phyloP scores from a whole-genome alignment of 37 sponge, comb jelly and placozoan genomes.

The Theonella swinhoei region DNA sequence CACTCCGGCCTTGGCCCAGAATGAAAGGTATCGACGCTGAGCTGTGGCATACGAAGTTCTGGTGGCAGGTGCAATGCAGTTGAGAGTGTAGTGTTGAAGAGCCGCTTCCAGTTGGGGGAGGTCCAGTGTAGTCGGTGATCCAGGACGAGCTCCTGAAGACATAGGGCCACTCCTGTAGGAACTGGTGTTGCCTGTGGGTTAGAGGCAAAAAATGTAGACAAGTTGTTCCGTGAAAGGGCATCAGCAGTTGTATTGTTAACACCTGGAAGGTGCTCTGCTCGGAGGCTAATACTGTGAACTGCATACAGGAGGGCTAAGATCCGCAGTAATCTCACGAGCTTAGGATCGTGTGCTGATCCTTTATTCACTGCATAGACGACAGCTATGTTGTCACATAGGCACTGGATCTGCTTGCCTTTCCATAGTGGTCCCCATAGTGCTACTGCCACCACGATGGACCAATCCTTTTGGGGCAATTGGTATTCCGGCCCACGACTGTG shows the following conservation, averaged over 20 bases:
- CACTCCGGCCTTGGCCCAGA: not conserved
- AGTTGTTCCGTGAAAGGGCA: constrained; percentile 40
- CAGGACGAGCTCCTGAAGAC: not conserved
- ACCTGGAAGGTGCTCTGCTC: constrained; percentile 54
- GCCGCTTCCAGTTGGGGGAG: constrained; percentile 1
- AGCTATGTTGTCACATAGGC: constrained; percentile 58
- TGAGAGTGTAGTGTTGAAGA: not conserved
- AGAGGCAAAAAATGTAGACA: constrained; percentile 18
- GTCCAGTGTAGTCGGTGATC: constrained; percentile 41
- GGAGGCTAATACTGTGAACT: too few species aligned
- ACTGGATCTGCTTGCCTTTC: constrained; percentile 3
- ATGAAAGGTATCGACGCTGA: not conserved
- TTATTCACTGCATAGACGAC: constrained; percentile 33
- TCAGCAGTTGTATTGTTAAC: constrained; percentile 30
- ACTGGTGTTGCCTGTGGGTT: constrained; percentile 1
- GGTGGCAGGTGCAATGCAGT: not conserved
- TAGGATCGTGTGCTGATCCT: not conserved
- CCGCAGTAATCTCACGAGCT: not conserved
- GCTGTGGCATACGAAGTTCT: not conserved
- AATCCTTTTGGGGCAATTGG: not conserved
- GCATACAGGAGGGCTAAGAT: too few species aligned
- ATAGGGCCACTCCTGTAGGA: not conserved
- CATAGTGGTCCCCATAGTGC: constrained; percentile 28
- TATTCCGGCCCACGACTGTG: not conserved
- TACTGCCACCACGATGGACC: constrained; percentile 31